Base-by-base conservation (phyloP, 2,888 invertebrate genomes). In the Enchytraeus crypticus region DNA sequence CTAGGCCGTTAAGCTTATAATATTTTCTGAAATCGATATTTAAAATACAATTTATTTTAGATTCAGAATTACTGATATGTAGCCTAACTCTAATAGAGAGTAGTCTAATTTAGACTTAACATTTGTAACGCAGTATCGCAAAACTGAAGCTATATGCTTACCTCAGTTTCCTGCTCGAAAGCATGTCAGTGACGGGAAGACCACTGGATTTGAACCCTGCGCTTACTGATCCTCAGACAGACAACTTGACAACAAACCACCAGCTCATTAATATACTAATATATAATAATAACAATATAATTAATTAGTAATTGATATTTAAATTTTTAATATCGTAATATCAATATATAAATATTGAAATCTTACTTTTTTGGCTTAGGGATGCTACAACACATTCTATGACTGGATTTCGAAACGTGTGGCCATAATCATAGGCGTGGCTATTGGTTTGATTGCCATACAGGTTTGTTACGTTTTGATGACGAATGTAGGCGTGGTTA, bases 391-490 rank as follows among this genome's bases (percentile, higher is more conserved):
- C 18, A 34, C 30, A 38, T 38, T 34, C 32, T 1, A 2, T 3
- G 23, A 54, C 11, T 54, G 54, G 54, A 26, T 54, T 11, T 11
- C 54, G 1, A n/a, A 4, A 1, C 54, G 34, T 23, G 21, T 54
- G 38, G 54, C 54, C 21, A 38, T 54, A 21, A 54, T 54, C 23
- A 54, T 54, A 23, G 54, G 54, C 30, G 27, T 54, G 2, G 54
- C 54, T 21, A 34, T 54, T 34, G 54, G 54, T 26, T 34, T 54
- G 8, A 54, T 34, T 33, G 23, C 38, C 26, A 54, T 54, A 27
- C 34, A 54, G 54, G 54, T 53, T 23, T n/a, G 5, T 29, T 51
- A 29, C n/a, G 5, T 26, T 30, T 11, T n/a, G 14, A 51, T 29
- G 21, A 26, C 27, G 3, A 2, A 47, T 14, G 14, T 27, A 5